A percentile compares a stretch with the other conserved stretches of the same genome.
These are phyloP conservation scores for Corythornis leucogaster DNA, from an alignment of 2,797 vertebrate genomes.

Conservation along the genomic window DNA sequence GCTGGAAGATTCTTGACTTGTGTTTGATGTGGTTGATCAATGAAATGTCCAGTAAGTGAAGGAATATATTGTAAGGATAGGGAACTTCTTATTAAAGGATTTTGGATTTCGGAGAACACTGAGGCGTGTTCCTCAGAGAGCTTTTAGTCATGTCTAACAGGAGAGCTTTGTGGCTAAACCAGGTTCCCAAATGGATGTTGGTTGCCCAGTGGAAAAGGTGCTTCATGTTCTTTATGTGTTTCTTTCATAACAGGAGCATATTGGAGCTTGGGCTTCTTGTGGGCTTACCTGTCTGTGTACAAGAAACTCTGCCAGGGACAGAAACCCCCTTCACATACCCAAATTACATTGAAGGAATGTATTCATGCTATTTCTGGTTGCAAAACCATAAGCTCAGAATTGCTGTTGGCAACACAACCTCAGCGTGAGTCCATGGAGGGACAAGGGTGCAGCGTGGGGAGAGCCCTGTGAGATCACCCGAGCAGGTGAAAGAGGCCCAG, in stretches of 20 bases:
- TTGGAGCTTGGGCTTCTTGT: slow-evolving; percentile 2
- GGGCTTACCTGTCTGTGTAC: slow-evolving; percentile 29
- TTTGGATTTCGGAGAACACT: slow-evolving; percentile 49
- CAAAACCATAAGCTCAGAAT: slow-evolving; percentile 42
- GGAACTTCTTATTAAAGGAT: slow-evolving; percentile 48
- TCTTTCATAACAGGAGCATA: slow-evolving; percentile 11
- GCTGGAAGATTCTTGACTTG: slow-evolving; percentile 37
- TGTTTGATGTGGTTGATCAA: slow-evolving; percentile 16
- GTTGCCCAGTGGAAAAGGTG: slow-evolving; percentile 57
- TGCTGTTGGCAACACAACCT: background rate
- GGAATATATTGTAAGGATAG: slow-evolving; percentile 50
- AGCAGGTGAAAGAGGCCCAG: background rate
- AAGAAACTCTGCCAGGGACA: background rate
- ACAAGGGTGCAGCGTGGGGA: background rate
- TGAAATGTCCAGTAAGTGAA: slow-evolving; percentile 57
- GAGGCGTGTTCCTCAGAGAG: slow-evolving; percentile 36
- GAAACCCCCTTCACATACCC: slow-evolving; percentile 1
- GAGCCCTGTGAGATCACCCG: background rate
- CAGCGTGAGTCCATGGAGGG: background rate
- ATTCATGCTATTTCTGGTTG: slow-evolving; percentile 9
- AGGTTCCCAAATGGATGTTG: background rate
- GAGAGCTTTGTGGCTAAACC: slow-evolving; percentile 15
- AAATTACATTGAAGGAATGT: slow-evolving; percentile 10
- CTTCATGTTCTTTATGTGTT: slow-evolving; percentile 18
- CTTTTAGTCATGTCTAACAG: slow-evolving; percentile 52